These are phyloP conservation scores for Trypoxylon attenuatum DNA, from an alignment of 2,888 invertebrate genomes.

Conservation along the genomic window DNA sequence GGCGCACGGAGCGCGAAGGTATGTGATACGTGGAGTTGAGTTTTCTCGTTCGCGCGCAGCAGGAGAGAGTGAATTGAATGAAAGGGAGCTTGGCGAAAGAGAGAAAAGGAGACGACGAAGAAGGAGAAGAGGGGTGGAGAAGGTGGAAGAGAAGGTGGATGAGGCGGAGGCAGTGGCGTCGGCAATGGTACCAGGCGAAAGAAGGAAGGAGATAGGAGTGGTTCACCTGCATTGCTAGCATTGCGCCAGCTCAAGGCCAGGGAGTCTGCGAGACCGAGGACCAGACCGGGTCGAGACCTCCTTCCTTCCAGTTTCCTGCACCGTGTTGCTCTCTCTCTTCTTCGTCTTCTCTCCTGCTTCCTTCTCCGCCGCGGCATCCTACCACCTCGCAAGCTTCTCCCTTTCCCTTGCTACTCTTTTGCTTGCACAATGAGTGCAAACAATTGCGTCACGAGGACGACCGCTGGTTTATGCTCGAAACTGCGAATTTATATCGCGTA, in stretches of 20 bases:
- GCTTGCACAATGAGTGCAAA: slow-evolving; percentile 68
- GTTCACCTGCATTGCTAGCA: slow-evolving; percentile 75
- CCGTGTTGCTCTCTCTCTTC: slow-evolving; percentile 48
- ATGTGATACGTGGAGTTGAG: slow-evolving; percentile 28
- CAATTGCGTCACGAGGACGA: slow-evolving; percentile 74
- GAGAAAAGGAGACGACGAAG: slow-evolving; percentile 25
- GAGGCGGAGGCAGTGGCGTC: slow-evolving; percentile 25
- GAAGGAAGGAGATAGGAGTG: slow-evolving; percentile 65
- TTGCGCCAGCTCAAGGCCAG: slow-evolving; percentile 72
- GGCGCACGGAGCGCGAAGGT: background rate
- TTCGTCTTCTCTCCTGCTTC: slow-evolving; percentile 24
- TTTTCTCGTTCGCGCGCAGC: slow-evolving; percentile 55
- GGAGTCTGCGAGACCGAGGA: slow-evolving; percentile 70
- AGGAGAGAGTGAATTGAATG: slow-evolving; percentile 68
- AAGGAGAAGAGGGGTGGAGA: slow-evolving; percentile 42
- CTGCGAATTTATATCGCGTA: background rate
- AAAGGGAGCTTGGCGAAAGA: slow-evolving; percentile 54
- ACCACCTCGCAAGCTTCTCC: background rate
- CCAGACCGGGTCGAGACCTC: slow-evolving; percentile 72
- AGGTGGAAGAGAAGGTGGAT: slow-evolving; percentile 45
- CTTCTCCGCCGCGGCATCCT: slow-evolving; percentile 18
- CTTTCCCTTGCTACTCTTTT: slow-evolving; percentile 48
- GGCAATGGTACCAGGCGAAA: slow-evolving; percentile 33
- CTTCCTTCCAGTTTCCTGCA: slow-evolving; percentile 68
- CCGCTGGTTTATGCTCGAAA: background rate